Base-by-base conservation (phyloP, 2,888 invertebrate genomes). In the Antheraea assamensis region DNA sequence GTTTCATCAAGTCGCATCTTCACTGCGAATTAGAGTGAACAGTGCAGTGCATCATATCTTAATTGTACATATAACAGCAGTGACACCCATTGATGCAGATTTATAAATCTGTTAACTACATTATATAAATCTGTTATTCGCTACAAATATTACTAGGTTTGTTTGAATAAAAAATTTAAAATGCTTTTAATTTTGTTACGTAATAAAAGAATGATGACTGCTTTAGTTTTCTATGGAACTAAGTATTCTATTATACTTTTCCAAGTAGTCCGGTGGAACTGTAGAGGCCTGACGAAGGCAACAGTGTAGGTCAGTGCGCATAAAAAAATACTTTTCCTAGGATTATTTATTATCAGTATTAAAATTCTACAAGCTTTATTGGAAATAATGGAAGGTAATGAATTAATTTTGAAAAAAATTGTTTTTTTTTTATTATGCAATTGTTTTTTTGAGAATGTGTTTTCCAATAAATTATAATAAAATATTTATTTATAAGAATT, bases 321-420 rank as follows among this genome's bases (percentile, higher is more conserved):
- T n/a, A n/a, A n/a, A n/a, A n/a, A n/a, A n/a, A n/a, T n/a, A n/a
- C n/a, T n/a, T 64, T 27, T 1, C 17, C 15, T 27, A 61, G 2
- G 17, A 64, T 30, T 64, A 30, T 64, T 64, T 64, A 64, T 64
- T 64, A 64, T 64, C 61, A 64, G 61, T 64, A 64, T 64, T 64
- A 64, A 64, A 64, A 64, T 52, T 52, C 52, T 52, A 3, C 5
- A 52, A 21, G 52, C 17, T 64, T 30, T 3, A 64, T 64, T 3
- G 19, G 30, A 30, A 64, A 30, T 15, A 64, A 17, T 64, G 27
- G 61, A 24, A 24, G 24, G 58, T 24, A 13, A 58, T 58, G n/a
- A 58, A 58, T n/a, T 24, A 3, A 58, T 58, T 58, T n/a, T 10
- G 58, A 52, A 21, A 21, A 13, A 52, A 52, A 21, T 21, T 21